Conservation (phyloP, 2,888 invertebrate genomes). For the Acleris literana region DNA sequence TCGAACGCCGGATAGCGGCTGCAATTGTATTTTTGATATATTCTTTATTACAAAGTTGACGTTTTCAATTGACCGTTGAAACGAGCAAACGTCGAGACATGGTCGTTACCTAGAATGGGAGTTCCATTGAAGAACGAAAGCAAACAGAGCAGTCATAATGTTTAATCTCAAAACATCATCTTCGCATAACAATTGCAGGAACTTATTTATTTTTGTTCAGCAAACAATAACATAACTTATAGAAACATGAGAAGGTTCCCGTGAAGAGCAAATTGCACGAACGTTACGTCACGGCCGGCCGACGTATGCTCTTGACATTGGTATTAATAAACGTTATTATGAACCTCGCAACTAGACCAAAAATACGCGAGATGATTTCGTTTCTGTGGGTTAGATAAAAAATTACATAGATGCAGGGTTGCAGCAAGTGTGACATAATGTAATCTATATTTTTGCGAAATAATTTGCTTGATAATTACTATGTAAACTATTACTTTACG, state of each 20-base stretch:
- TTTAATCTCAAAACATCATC: background rate
- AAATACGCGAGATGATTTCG: conserved; percentile 21
- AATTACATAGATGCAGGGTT: conserved; percentile 5
- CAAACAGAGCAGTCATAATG: background rate
- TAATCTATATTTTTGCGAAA: no score
- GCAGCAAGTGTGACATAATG: background rate
- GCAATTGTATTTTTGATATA: background rate
- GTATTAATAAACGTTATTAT: conserved; percentile 21
- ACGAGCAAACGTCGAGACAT: background rate
- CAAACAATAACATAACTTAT: conserved; percentile 1
- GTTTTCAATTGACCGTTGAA: background rate
- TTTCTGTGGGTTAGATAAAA: conserved; percentile 12
- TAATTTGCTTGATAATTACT: no score
- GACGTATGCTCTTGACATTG: conserved; percentile 31
- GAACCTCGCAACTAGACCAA: conserved; percentile 9
- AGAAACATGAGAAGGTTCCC: conserved; percentile 4
- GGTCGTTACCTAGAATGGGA: background rate
- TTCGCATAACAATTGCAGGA: background rate
- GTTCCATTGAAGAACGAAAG: background rate
- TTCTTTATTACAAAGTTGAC: no score
- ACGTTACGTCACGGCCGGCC: conserved; percentile 19
- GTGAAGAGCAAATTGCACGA: conserved; percentile 8
- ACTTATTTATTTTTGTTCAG: conserved; percentile 15
- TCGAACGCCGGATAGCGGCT: conserved; percentile 14
- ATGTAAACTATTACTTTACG: no score